Evolutionary conservation across 2,797 vertebrate genomes (phyloP).

Genomic region (Novumbra hubbsi): DNA sequence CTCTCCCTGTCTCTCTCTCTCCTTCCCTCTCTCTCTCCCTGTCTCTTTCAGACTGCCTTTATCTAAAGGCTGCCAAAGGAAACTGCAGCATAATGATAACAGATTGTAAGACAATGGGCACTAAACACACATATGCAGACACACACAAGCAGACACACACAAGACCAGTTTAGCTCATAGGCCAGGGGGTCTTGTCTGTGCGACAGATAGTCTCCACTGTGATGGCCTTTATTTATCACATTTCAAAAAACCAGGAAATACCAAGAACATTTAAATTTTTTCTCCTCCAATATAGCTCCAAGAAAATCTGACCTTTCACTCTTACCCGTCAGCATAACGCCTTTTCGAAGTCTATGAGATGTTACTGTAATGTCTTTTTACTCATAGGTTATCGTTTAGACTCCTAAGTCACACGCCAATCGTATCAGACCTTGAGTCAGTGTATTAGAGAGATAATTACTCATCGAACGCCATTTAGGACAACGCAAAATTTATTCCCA

Average conservation of each 20-base stretch:
- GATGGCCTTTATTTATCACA: slow-evolving; percentile 64
- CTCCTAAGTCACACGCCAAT: no score
- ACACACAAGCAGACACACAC: slow-evolving; percentile 20
- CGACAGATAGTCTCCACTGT: slow-evolving; percentile 56
- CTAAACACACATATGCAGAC: slow-evolving; percentile 32
- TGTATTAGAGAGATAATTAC: no score
- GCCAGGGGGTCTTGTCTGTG: slow-evolving; percentile 49
- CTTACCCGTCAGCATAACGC: background rate
- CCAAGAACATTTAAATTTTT: slow-evolving; percentile 26
- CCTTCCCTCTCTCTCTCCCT: slow-evolving; percentile 39
- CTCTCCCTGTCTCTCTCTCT: slow-evolving; percentile 26
- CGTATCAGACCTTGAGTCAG: no score
- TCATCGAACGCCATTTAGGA: no score
- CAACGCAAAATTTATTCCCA: no score
- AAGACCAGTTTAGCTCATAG: slow-evolving; percentile 44
- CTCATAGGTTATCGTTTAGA: background rate
- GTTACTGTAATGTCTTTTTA: background rate
- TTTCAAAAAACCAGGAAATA: slow-evolving; percentile 35
- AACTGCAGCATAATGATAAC: slow-evolving; percentile 78
- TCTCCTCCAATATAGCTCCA: background rate
- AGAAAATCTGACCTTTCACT: background rate
- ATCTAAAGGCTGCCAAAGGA: slow-evolving; percentile 54
- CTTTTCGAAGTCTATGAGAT: background rate
- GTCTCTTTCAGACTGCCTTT: slow-evolving; percentile 11
- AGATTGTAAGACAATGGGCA: slow-evolving; percentile 68